Percentiles rank a stretch among this genome's conserved stretches.
phyloP scores from a whole-genome alignment of 2,113 vertebrate species.

The Glareola pratincola region DNA sequence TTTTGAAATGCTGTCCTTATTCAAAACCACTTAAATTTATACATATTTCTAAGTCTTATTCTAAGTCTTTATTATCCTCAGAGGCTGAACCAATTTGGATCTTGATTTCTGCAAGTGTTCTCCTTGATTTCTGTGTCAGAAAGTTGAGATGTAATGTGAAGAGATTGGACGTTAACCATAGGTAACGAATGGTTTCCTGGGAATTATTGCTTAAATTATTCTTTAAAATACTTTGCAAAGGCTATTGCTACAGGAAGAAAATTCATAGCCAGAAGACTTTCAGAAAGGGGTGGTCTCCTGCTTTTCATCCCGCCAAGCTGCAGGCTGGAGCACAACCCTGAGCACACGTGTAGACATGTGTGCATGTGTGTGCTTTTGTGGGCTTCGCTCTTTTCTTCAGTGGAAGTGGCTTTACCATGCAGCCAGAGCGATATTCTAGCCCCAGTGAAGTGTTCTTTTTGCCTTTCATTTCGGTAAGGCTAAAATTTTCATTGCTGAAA shows the following conservation, averaged over 20 bases:
- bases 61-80: slow-evolving; percentile 61
- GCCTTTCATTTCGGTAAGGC: background rate
- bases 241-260: background rate
- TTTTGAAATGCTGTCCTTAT: slow-evolving; percentile 64
- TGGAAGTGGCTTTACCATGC: background rate
- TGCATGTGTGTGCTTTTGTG: background rate
- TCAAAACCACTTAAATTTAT: slow-evolving; percentile 67
- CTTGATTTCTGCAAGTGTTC: slow-evolving; percentile 42
- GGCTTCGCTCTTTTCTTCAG: background rate
- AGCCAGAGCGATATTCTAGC: background rate
- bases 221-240: slow-evolving; percentile 32
- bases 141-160: slow-evolving; percentile 32
- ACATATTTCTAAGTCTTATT: slow-evolving; percentile 62
- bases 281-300: background rate
- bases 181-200: slow-evolving; percentile 20
- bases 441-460: background rate
- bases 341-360: fast-evolving
- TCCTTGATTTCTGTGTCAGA: slow-evolving; percentile 56
- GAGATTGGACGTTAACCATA: background rate
- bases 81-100: slow-evolving; percentile 60
- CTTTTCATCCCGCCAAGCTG: background rate
- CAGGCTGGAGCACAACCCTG: background rate
- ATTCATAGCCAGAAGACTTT: background rate
- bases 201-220: slow-evolving; percentile 40
- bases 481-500: background rate